phyloP scores from a whole-genome alignment of 2,888 invertebrate genomes.

The Hydropsyche betteni region DNA sequence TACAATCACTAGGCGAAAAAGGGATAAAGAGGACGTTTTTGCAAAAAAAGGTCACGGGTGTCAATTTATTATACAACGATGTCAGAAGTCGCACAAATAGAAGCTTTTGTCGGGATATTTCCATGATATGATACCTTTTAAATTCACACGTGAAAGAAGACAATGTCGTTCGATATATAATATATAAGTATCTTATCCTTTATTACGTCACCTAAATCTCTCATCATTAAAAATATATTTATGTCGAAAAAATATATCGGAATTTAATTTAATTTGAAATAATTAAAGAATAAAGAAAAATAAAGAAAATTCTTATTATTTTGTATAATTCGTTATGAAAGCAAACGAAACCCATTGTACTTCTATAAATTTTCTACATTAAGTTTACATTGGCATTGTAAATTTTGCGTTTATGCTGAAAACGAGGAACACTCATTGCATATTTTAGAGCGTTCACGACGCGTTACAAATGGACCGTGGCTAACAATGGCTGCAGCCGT shows the following conservation, averaged over 20 bases:
- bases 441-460: neutral
- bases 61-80: slow-evolving; percentile 33
- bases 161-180: neutral
- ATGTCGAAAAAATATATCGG: neutral
- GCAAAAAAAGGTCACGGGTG: slow-evolving; percentile 22
- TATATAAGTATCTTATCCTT: no score
- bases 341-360: neutral
- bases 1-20: slow-evolving; percentile 23
- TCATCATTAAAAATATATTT: neutral
- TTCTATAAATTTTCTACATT: neutral
- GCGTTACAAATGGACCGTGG: slow-evolving; percentile 17
- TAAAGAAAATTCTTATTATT: no score
- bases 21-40: slow-evolving; percentile 27
- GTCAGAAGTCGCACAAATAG: slow-evolving; percentile 31
- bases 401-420: neutral
- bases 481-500: slow-evolving; percentile 14
- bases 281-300: no score
- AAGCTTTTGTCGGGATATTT: slow-evolving; percentile 25
- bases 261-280: neutral
- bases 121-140: slow-evolving; percentile 23
- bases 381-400: neutral
- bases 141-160: slow-evolving; percentile 25
- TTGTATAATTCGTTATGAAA: no score
- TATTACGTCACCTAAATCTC: neutral
- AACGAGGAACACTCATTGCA: slow-evolving; percentile 5